phyloP scores from a whole-genome alignment of 2,888 invertebrate genomes.

The Sicus ferrugineus region DNA sequence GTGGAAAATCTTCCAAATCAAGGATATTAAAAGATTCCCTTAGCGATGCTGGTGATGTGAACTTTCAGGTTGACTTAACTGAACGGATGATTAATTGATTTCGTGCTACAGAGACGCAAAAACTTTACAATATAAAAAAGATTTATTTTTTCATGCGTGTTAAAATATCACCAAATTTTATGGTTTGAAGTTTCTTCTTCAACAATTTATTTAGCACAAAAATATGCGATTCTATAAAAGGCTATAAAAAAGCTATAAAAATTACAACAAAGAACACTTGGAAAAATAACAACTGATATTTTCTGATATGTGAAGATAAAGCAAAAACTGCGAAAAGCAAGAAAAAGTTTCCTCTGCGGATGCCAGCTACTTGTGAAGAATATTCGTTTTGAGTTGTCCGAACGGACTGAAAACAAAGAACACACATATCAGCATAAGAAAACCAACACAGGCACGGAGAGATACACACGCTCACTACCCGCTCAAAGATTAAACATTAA shows the following conservation, averaged over 20 bases:
- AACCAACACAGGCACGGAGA: not conserved
- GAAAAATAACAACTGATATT: not conserved
- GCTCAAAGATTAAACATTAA: not conserved
- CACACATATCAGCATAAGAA: not conserved
- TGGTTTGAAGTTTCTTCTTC: not conserved
- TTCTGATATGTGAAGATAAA: not conserved
- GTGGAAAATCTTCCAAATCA: not conserved
- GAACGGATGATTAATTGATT: not conserved
- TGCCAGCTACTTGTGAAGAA: not conserved
- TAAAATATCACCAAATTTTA: not conserved
- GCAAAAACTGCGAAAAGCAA: not conserved
- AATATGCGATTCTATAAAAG: not conserved
- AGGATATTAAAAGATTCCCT: not conserved
- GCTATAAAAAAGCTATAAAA: not conserved
- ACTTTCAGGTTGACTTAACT: not conserved
- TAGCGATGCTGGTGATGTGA: too few relatives aligned
- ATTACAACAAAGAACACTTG: not conserved
- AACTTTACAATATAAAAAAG: not conserved
- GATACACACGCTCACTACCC: not conserved
- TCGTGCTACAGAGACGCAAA: not conserved
- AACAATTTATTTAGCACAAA: not conserved
- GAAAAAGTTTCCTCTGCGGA: conserved; percentile 7
- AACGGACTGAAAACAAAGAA: not conserved
- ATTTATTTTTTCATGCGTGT: not conserved
- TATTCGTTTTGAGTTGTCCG: not conserved